Percentiles rank a stretch among this genome's conserved stretches.
These are phyloP conservation scores for Ophraella communa DNA, from an alignment of 2,888 invertebrate species.

Conservation along the genomic window DNA sequence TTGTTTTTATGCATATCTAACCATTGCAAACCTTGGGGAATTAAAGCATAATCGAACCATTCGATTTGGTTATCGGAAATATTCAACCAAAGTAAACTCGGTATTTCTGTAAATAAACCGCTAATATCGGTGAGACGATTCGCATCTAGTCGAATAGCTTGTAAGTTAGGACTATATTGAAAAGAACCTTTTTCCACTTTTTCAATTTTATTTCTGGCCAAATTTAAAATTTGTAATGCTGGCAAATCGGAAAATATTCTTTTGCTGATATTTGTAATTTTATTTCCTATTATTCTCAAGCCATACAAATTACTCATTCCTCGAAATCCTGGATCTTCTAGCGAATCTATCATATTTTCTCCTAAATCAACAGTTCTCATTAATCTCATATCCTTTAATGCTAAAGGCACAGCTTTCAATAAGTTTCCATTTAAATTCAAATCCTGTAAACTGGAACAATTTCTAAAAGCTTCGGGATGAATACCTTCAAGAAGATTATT, in stretches of 20 bases:
- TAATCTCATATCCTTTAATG: constrained; percentile 83
- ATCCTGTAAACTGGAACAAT: constrained; percentile 89
- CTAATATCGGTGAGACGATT: constrained; percentile 84
- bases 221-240: constrained; percentile 82
- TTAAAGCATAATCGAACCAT: constrained; percentile 86
- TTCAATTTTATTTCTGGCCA: constrained; percentile 84
- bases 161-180: constrained; percentile 77
- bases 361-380: constrained; percentile 89
- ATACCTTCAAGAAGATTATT: constrained; percentile 84
- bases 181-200: constrained; percentile 83
- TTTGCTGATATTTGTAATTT: constrained; percentile 80
- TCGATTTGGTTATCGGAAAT: constrained; percentile 89
- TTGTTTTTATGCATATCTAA: constrained; percentile 89
- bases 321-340: constrained; percentile 83
- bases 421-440: constrained; percentile 88
- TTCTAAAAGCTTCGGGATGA: constrained; percentile 87
- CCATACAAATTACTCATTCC: constrained; percentile 87
- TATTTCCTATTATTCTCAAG: constrained; percentile 87
- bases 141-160: constrained; percentile 86
- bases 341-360: constrained; percentile 83
- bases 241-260: constrained; percentile 81
- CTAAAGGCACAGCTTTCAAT: constrained; percentile 79
- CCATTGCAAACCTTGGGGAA: constrained; percentile 85
- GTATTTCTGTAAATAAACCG: constrained; percentile 83
- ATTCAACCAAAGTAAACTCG: constrained; percentile 86